These are phyloP conservation scores for Pseudocheirus occidentalis DNA, from an alignment of 2,797 vertebrate genomes.

Conservation along the genomic window DNA sequence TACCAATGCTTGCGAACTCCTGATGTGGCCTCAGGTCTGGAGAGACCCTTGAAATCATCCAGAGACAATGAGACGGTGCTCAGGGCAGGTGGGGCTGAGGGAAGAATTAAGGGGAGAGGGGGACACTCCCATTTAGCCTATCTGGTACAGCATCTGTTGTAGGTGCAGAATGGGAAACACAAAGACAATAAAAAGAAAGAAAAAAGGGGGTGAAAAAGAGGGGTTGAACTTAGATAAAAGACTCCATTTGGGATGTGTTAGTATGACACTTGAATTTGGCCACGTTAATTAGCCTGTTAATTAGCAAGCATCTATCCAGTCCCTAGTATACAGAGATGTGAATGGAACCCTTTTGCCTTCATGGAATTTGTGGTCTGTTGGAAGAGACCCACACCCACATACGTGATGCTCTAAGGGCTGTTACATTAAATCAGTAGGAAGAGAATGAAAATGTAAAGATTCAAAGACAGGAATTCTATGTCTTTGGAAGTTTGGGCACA, in stretches of 20 bases:
- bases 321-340: not conserved
- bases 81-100: not conserved
- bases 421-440: no score
- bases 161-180: not conserved
- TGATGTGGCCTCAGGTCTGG: not conserved
- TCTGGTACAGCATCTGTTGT: not conserved
- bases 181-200: not conserved
- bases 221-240: not conserved
- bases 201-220: not conserved
- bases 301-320: no score
- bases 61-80: not conserved
- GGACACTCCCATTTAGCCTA: not conserved
- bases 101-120: conserved; percentile 28
- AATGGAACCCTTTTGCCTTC: no score
- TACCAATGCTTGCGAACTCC: not conserved
- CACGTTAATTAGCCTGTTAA: not conserved
- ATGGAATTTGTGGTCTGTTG: not conserved
- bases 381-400: not conserved
- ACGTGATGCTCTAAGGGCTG: no score
- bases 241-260: not conserved
- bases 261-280: not conserved
- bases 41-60: conserved; percentile 37
- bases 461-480: not conserved
- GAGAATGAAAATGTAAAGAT: not conserved
- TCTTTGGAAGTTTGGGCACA: not conserved